Conservation (phyloP, 2,113 vertebrate species). For the Leiothrix lutea region DNA sequence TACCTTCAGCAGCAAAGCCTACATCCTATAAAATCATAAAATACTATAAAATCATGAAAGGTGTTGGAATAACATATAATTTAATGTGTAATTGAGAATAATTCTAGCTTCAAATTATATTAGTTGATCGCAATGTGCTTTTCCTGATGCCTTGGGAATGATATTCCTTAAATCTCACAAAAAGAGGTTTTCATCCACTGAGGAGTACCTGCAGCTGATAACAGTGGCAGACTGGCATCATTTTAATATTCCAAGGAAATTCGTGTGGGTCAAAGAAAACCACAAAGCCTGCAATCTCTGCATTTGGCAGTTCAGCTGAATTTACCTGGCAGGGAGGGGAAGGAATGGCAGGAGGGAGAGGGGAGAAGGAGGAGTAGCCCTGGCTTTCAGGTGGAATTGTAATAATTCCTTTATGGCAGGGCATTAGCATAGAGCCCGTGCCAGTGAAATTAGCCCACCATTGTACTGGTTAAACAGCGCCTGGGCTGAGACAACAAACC, state of each 20-base stretch:
- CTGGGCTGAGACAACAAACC: constrained; percentile 16
- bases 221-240: background rate
- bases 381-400: background rate
- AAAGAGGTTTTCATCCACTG: background rate
- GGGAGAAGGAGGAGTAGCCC: background rate
- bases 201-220: background rate
- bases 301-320: background rate
- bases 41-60: background rate
- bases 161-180: background rate
- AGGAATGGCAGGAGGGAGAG: background rate
- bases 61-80: background rate
- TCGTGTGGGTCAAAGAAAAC: background rate
- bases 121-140: background rate
- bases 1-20: background rate
- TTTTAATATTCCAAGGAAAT: background rate
- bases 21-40: background rate
- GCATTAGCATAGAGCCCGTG: background rate
- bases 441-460: background rate
- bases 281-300: background rate
- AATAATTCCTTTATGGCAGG: background rate
- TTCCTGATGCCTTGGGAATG: background rate
- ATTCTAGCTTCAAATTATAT: background rate
- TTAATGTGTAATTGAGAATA: background rate
- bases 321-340: background rate
- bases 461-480: background rate